phyloP scores from a whole-genome alignment of 2,797 vertebrate genomes.

The Tympanoctomys barrerae region DNA sequence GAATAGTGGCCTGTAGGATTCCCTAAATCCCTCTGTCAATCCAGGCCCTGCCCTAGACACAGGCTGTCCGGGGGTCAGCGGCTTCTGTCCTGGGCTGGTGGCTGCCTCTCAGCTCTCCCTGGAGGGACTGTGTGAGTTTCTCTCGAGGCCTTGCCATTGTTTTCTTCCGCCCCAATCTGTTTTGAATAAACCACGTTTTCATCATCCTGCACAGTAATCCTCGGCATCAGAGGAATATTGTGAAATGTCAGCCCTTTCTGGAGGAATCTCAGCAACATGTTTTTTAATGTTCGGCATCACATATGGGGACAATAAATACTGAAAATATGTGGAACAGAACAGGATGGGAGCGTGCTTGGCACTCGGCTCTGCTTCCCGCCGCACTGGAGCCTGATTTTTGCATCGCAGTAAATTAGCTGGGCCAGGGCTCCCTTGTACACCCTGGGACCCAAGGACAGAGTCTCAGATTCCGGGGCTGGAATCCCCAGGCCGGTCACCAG shows the following conservation, averaged over 20 bases:
- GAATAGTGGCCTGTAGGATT: not conserved
- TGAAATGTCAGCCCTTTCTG: slow-evolving; percentile 86
- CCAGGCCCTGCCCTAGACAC: accelerated
- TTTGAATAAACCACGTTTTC: slow-evolving; percentile 85
- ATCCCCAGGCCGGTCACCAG: not conserved
- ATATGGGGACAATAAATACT: slow-evolving; percentile 86
- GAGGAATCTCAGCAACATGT: slow-evolving; percentile 85
- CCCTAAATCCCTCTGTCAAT: accelerated
- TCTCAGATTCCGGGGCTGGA: not conserved
- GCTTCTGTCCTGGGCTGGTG: not conserved
- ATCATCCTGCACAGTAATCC: slow-evolving; percentile 82
- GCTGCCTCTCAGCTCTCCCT: not conserved
- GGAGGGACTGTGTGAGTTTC: not conserved
- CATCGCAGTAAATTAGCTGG: slow-evolving; percentile 80
- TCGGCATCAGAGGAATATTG: slow-evolving; percentile 83
- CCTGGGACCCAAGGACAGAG: slow-evolving; percentile 17
- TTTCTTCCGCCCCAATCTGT: slow-evolving; percentile 81
- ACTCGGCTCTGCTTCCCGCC: slow-evolving; percentile 72
- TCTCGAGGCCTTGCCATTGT: slow-evolving; percentile 64
- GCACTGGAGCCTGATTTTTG: slow-evolving; percentile 79
- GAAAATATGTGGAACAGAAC: slow-evolving; percentile 84
- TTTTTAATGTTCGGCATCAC: slow-evolving; percentile 84
- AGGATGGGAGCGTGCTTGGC: slow-evolving; percentile 83
- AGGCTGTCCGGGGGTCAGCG: not conserved
- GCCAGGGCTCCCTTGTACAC: not conserved